phyloP scores from a whole-genome alignment of 2,797 vertebrate species.

The Crypturellus tataupa region DNA sequence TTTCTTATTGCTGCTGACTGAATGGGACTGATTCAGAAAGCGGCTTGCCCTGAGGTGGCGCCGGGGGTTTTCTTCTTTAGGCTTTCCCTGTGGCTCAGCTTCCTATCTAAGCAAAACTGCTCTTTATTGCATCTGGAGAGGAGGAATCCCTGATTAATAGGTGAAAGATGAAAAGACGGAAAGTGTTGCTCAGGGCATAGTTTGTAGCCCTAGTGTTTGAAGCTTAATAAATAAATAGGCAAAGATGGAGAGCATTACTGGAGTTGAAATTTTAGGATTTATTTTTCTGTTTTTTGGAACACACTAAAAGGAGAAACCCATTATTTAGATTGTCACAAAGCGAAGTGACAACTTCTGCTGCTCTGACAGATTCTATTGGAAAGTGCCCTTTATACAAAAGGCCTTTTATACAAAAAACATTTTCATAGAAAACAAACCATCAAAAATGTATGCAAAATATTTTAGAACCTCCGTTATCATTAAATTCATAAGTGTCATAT shows the following conservation, averaged over 20 bases:
- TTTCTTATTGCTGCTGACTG: conserved; percentile 9
- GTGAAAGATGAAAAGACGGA: background rate
- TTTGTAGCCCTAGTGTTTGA: conserved; percentile 1
- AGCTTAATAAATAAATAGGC: background rate
- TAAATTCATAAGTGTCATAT: conserved; percentile 57
- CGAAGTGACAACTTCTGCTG: conserved; percentile 62
- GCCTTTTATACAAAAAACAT: conserved; percentile 64
- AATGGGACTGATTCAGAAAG: background rate
- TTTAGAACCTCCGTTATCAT: conserved; percentile 64
- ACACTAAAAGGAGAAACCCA: conserved; percentile 60
- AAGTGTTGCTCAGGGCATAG: background rate
- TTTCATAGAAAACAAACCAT: conserved; percentile 67
- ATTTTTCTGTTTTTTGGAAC: conserved; percentile 46
- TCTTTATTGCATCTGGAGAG: background rate
- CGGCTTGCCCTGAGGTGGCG: background rate
- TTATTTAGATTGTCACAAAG: conserved; percentile 70
- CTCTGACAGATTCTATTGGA: conserved; percentile 64
- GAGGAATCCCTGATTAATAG: conserved; percentile 13
- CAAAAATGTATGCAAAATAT: conserved; percentile 64
- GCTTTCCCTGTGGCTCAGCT: conserved; percentile 12
- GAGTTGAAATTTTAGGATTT: conserved; percentile 1
- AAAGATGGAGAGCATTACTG: conserved; percentile 25
- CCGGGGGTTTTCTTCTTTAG: background rate
- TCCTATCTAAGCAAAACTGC: background rate
- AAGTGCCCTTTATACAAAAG: conserved; percentile 66